Percentiles rank a stretch among this genome's conserved stretches.
Conservation (phyloP, 2,113 vertebrate species). For the Marcusenius ussheri region DNA sequence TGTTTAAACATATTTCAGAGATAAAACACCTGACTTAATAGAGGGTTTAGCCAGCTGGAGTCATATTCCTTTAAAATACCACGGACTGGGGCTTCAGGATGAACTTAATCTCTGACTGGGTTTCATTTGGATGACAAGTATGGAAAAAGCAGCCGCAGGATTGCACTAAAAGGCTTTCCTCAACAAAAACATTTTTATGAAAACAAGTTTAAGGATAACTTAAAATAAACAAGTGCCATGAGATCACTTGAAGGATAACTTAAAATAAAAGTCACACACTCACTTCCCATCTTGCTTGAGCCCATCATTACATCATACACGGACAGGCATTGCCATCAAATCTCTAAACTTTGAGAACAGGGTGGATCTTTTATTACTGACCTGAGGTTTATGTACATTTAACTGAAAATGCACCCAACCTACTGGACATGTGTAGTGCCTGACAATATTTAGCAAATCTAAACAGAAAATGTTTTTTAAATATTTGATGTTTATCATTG, state of each 20-base stretch:
- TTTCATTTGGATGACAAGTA: constrained; percentile 11
- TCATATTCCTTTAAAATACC: constrained; percentile 1
- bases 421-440: neutral
- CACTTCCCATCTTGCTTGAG: neutral
- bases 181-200: constrained; percentile 3
- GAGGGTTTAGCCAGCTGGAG: constrained; percentile 11
- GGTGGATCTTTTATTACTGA: neutral
- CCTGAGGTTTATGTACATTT: neutral
- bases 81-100: neutral
- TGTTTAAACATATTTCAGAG: constrained; percentile 1
- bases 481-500: neutral
- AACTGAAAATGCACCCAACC: neutral
- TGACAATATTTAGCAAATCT: neutral
- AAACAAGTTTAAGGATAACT: neutral
- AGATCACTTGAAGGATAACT: neutral
- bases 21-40: constrained; percentile 16
- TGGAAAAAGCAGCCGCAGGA: constrained; percentile 12
- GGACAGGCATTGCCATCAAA: neutral
- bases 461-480: neutral
- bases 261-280: neutral
- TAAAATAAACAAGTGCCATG: neutral
- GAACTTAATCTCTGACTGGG: constrained; percentile 10
- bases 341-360: neutral
- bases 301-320: neutral
- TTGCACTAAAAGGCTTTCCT: constrained; percentile 25